phyloP scores from a whole-genome alignment of 1,140 invertebrate species.

The Drosophila nannoptera region DNA sequence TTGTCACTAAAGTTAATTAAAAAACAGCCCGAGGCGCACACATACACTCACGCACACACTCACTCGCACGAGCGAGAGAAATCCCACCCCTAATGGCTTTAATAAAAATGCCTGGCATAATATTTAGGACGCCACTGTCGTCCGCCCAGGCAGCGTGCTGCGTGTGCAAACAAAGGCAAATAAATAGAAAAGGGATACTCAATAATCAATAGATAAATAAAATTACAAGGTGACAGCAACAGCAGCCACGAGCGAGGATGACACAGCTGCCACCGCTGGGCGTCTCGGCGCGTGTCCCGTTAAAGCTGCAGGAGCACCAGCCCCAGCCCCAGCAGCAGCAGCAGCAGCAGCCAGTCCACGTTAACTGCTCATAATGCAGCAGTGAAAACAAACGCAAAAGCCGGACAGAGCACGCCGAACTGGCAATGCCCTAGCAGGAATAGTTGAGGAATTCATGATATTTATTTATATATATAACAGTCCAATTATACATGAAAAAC shows the following conservation, averaged over 20 bases:
- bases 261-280: slow-evolving; percentile 50
- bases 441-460: neutral
- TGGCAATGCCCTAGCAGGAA: slow-evolving; percentile 6
- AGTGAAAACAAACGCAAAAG: slow-evolving; percentile 19
- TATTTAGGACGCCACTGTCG: neutral
- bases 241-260: slow-evolving; percentile 42
- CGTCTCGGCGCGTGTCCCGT: slow-evolving; percentile 1
- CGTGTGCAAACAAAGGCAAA: slow-evolving; percentile 76
- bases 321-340: no score
- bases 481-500: no score
- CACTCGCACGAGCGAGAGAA: slow-evolving; percentile 14
- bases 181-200: slow-evolving; percentile 78
- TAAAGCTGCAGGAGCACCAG: slow-evolving; percentile 63
- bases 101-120: slow-evolving; percentile 62
- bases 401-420: neutral
- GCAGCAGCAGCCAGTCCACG: slow-evolving; percentile 32
- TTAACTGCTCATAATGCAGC: slow-evolving; percentile 73
- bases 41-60: slow-evolving; percentile 25
- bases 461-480: neutral
- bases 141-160: slow-evolving; percentile 57
- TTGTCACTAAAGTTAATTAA: slow-evolving; percentile 78
- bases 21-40: slow-evolving; percentile 70
- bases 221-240: slow-evolving; percentile 75
- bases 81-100: slow-evolving; percentile 46
- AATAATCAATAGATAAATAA: slow-evolving; percentile 78